A percentile compares a stretch with the other conserved stretches of the same genome.
Evolutionary conservation across 1,140 invertebrate genomes (phyloP).

Genomic region (Armadillidium nasatum): DNA sequence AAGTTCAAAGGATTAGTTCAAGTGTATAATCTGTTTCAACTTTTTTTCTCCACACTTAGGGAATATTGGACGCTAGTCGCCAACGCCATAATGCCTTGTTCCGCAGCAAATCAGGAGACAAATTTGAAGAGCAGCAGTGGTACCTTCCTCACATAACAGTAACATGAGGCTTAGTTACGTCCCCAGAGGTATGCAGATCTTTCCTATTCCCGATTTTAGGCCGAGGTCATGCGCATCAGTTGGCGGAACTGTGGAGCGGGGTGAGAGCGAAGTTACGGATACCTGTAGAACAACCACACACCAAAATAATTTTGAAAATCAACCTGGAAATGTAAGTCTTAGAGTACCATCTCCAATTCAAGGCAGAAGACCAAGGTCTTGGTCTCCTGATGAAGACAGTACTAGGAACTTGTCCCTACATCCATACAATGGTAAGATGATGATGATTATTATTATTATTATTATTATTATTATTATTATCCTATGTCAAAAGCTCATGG

Average conservation of each 20-base stretch:
- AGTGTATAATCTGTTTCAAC: constrained; percentile 12
- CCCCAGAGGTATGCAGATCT: not conserved
- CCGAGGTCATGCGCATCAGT: not conserved
- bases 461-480: too few relatives aligned
- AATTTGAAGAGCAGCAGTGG: constrained; percentile 33
- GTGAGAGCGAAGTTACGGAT: constrained; percentile 1
- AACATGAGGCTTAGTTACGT: not conserved
- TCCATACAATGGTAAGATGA: not conserved
- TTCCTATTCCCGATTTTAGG: not conserved
- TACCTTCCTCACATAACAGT: not conserved
- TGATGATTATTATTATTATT: too few relatives aligned
- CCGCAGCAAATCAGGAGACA: constrained; percentile 84
- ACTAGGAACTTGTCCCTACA: not conserved
- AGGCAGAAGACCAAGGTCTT: constrained; percentile 64
- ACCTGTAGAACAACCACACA: constrained; percentile 23
- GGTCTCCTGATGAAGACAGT: constrained; percentile 63
- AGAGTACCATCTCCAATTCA: constrained; percentile 44
- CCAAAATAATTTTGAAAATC: not conserved
- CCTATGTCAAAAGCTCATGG: too few relatives aligned
- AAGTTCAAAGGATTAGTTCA: constrained; percentile 1
- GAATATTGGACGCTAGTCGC: constrained; percentile 91
- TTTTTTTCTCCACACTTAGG: constrained; percentile 50
- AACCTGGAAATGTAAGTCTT: not conserved
- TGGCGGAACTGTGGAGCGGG: not conserved
- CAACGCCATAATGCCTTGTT: constrained; percentile 83